phyloP scores from a whole-genome alignment of 2,113 vertebrate species.

The Dissostichus mawsoni region DNA sequence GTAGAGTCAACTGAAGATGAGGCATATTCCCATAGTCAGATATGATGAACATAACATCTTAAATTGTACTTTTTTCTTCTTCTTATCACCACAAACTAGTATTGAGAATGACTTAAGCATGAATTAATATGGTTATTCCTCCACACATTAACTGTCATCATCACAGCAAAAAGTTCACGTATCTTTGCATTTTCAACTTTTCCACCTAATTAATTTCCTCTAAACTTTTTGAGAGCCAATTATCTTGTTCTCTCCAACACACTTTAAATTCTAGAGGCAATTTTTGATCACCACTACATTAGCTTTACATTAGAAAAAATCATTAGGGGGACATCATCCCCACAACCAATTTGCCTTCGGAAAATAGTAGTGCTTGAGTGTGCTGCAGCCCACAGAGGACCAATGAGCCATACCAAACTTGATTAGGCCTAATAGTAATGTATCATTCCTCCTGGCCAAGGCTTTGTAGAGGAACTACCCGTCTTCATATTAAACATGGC shows the following conservation, averaged over 20 bases:
- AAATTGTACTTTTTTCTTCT: neutral
- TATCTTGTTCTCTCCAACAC: constrained; percentile 36
- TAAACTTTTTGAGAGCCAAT: constrained; percentile 67
- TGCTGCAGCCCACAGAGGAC: constrained; percentile 65
- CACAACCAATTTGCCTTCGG: constrained; percentile 79
- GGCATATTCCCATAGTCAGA: neutral
- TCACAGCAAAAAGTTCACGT: constrained; percentile 27
- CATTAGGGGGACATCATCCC: constrained; percentile 80
- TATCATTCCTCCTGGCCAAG: constrained; percentile 63
- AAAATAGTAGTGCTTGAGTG: constrained; percentile 74
- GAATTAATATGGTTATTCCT: neutral
- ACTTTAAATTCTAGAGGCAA: constrained; percentile 73
- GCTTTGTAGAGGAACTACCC: constrained; percentile 66
- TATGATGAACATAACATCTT: neutral
- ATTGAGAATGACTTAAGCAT: neutral
- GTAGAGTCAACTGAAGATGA: too few relatives aligned
- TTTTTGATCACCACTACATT: constrained; percentile 81
- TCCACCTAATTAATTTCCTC: constrained; percentile 62
- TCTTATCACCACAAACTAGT: neutral
- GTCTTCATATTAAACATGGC: constrained; percentile 48
- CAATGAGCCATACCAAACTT: constrained; percentile 81
- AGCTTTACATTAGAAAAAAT: constrained; percentile 82
- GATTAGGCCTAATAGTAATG: constrained; percentile 76
- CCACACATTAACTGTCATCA: constrained; percentile 10
- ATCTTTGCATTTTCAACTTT: constrained; percentile 50